These are phyloP conservation scores for Centropus bengalensis DNA, from an alignment of 2,113 vertebrate genomes.

Conservation along the genomic window DNA sequence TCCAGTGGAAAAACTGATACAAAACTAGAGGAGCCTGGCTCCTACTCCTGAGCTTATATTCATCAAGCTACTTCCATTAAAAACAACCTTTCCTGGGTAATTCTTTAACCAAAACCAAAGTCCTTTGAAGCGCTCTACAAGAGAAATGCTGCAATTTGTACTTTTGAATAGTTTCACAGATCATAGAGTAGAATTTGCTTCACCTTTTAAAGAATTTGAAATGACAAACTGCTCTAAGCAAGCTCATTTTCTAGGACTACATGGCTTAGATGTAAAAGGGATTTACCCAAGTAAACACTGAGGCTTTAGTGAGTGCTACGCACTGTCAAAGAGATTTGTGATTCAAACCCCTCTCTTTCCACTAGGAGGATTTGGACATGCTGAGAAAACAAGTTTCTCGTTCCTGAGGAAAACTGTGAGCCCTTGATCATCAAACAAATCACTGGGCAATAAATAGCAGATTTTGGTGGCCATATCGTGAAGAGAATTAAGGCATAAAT, in stretches of 20 bases:
- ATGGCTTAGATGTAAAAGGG: constrained; percentile 46
- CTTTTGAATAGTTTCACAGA: neutral
- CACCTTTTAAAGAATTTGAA: neutral
- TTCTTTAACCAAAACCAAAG: constrained; percentile 3
- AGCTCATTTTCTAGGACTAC: constrained; percentile 38
- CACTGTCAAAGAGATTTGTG: neutral
- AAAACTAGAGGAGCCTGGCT: constrained; percentile 57
- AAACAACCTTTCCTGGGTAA: neutral
- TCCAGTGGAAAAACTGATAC: constrained; percentile 24
- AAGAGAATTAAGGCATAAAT: constrained; percentile 51
- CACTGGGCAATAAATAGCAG: neutral
- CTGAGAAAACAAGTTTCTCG: constrained; percentile 32
- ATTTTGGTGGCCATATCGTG: neutral
- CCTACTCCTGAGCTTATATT: constrained; percentile 58
- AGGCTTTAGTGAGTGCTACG: neutral
- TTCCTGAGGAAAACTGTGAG: constrained; percentile 50
- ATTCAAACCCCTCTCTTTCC: neutral
- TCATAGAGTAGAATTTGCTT: constrained; percentile 5
- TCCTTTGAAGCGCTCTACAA: constrained; percentile 3
- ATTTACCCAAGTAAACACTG: neutral
- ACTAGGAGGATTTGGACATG: neutral
- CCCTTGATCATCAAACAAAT: constrained; percentile 29
- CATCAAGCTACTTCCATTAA: constrained; percentile 49
- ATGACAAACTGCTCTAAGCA: neutral
- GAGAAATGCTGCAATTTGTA: neutral